Evolutionary conservation across 2,797 vertebrate genomes (phyloP).

Genomic region (Cichlasoma orientale): DNA sequence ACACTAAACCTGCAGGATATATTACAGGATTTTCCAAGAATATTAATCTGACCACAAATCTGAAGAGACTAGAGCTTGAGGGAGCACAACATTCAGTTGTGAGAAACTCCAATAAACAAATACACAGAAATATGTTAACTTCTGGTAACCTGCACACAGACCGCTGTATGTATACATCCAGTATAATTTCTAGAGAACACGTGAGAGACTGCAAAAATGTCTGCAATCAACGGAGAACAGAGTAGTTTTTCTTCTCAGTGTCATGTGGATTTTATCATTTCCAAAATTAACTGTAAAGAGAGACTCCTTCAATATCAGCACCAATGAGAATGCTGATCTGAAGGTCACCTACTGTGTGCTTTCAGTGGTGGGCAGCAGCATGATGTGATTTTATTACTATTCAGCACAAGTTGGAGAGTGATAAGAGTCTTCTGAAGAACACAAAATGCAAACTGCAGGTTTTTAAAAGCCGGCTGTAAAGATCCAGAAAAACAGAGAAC

Average conservation of each 20-base stretch:
- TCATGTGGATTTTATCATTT: slow-evolving; percentile 9
- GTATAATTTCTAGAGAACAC: not conserved
- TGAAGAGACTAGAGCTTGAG: not conserved
- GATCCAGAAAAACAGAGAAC: slow-evolving; percentile 46
- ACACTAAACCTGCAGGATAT: no score
- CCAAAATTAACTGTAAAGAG: slow-evolving; percentile 8
- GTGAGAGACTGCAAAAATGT: not conserved
- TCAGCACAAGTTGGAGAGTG: slow-evolving; percentile 44
- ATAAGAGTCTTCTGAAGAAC: slow-evolving; percentile 40
- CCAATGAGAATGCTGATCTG: slow-evolving; percentile 21
- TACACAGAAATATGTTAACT: not conserved
- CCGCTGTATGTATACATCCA: slow-evolving; percentile 9
- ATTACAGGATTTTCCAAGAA: no score
- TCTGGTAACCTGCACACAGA: not conserved
- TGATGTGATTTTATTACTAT: slow-evolving; percentile 34
- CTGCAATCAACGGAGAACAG: not conserved
- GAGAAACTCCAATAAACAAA: slow-evolving; percentile 1
- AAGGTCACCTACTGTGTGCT: slow-evolving; percentile 25
- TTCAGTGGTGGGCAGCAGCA: slow-evolving; percentile 16
- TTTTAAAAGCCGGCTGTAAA: slow-evolving; percentile 23
- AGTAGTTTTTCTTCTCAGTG: slow-evolving; percentile 9
- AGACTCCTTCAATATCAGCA: not conserved
- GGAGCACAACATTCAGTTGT: not conserved
- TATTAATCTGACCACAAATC: not conserved
- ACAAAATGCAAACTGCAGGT: slow-evolving; percentile 45